A percentile compares a stretch with the other conserved stretches of the same genome.
These are phyloP conservation scores for Spilosoma lubricipeda DNA, from an alignment of 2,888 invertebrate species.

Conservation along the genomic window DNA sequence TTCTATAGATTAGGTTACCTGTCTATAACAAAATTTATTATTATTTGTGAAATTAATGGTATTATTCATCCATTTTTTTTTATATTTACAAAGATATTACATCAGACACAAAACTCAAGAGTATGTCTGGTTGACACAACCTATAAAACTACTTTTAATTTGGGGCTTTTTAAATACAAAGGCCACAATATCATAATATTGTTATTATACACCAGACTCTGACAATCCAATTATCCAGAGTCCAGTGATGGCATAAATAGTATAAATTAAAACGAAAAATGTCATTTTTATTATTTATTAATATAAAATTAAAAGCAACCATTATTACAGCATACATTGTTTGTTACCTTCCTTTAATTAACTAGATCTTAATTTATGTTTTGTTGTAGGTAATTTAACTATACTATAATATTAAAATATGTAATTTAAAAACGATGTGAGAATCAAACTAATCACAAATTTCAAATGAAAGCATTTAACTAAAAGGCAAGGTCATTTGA, in stretches of 20 bases:
- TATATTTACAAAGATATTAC: background rate
- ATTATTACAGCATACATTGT: constrained; percentile 80
- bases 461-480: constrained; percentile 33
- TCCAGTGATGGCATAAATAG: background rate
- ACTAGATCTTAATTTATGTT: constrained; percentile 67
- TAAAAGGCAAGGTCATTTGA: constrained; percentile 47
- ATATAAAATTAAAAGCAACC: constrained; percentile 85
- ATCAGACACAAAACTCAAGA: background rate
- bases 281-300: constrained; percentile 71
- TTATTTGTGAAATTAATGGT: no score
- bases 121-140: background rate
- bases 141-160: background rate
- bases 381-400: constrained; percentile 51
- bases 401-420: constrained; percentile 45
- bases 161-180: background rate
- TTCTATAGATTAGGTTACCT: no score
- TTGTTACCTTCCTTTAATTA: constrained; percentile 65
- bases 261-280: constrained; percentile 44
- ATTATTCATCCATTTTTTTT: background rate
- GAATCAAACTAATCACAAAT: constrained; percentile 53
- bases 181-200: background rate
- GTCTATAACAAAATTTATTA: no score
- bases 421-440: constrained; percentile 51
- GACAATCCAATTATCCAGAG: no score
- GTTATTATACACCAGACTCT: background rate